Evolutionary conservation across 2,113 vertebrate species (phyloP).

Genomic region (Phasianus colchicus): DNA sequence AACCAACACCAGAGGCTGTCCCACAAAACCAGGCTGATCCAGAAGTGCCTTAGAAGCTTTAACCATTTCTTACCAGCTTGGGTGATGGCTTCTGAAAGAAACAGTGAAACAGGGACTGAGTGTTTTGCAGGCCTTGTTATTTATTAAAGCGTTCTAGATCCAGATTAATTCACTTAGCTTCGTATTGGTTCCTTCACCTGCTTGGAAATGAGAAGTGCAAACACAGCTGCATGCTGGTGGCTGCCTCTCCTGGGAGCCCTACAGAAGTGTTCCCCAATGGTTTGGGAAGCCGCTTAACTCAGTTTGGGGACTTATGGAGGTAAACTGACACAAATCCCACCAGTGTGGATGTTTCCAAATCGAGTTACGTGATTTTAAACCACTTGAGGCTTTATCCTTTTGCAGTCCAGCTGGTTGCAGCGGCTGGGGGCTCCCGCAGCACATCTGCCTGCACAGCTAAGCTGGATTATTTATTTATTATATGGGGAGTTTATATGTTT

Average conservation of each 20-base stretch:
- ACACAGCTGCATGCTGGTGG: fast-evolving
- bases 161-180: neutral
- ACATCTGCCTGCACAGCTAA: neutral
- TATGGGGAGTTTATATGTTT: neutral
- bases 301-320: fast-evolving
- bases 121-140: neutral
- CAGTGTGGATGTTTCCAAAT: neutral
- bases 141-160: neutral
- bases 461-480: neutral
- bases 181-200: neutral
- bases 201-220: neutral
- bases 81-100: neutral
- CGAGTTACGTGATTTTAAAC: neutral
- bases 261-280: neutral
- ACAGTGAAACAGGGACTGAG: neutral
- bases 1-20: too few species aligned
- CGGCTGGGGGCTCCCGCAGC: neutral
- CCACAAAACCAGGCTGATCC: neutral
- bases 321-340: neutral
- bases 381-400: neutral
- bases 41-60: neutral
- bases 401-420: fast-evolving
- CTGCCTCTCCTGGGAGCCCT: neutral
- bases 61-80: neutral
- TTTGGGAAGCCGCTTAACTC: neutral